phyloP scores from a whole-genome alignment of 2,113 vertebrate genomes.

The Microcebus murinus region DNA sequence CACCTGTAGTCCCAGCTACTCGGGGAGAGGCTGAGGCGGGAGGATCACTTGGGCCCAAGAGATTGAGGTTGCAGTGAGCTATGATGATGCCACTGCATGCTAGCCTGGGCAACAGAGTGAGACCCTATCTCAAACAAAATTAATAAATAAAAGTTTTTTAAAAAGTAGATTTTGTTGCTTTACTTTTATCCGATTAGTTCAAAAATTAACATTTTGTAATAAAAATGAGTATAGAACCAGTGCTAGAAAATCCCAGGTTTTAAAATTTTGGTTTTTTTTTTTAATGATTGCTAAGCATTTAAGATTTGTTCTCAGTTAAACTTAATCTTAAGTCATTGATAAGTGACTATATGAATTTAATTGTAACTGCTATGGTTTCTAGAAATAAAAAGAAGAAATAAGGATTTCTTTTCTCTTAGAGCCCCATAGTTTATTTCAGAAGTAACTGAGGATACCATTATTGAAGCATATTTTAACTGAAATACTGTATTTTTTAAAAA shows the following conservation, averaged over 20 bases:
- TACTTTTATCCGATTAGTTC: constrained; percentile 12
- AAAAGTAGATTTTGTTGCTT: background rate
- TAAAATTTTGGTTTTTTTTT: background rate
- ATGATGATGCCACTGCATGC: no score
- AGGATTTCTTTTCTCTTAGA: background rate
- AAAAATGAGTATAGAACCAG: background rate
- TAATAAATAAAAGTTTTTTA: no score
- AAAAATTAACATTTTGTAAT: constrained; percentile 1
- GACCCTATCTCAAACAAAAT: no score
- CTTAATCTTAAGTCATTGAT: background rate
- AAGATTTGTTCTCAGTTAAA: constrained; percentile 27
- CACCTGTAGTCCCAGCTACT: no score
- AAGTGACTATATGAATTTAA: background rate
- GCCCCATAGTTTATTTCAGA: background rate
- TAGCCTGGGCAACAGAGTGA: no score
- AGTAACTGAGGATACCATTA: background rate
- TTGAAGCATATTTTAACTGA: background rate
- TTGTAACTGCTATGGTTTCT: background rate
- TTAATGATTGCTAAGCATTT: background rate
- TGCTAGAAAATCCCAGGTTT: background rate
- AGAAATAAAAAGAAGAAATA: background rate
- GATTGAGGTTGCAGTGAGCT: no score
- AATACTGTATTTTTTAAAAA: background rate
- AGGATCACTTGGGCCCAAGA: no score
- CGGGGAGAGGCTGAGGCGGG: no score